Base-by-base conservation (phyloP, 2,888 invertebrate species). In the Lepidocyrtinus sp. region DNA sequence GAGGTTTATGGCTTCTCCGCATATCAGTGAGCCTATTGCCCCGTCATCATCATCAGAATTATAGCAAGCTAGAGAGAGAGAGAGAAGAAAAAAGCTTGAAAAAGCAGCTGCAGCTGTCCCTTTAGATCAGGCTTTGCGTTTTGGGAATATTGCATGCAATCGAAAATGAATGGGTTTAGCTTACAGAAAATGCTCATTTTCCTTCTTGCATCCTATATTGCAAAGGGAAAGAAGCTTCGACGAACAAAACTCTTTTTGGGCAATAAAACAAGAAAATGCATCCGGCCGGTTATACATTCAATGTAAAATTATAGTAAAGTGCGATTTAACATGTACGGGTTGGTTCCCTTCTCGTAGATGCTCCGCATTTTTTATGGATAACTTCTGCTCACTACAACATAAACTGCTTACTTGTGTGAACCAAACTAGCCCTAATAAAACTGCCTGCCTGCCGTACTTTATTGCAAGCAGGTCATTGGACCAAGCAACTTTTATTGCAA, bases 1-100 rank as follows among this genome's bases (percentile, higher is more conserved):
- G 72, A 76, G 75, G 76, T 76, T 81, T 81, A 81, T 76, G 81
- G 73, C 73, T 81, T 76, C 72, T 76, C 81, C 46, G 1, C 24
- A 69, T 81, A 63, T 69, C 69, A 50, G 19, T 15, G 21, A 55
- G 45, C 76, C 76, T 59, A 75, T 75, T 80, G 75, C 80, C 80
- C 80, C 80, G 80, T 79, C 79, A 79, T 72, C 78, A 72, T 55
- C 50, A 22, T 21, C 62, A 62, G 62, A 46, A 68, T 22, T 9
- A 68, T 68, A 68, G 67, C 67, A 50, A 46, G 62, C 21, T 2
- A 55, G 3, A 55, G 3, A n/a, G 19, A 55, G 3, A 55, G 55
- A 3, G 55, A 55, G 55, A 55, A n/a, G 21, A 62, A 55, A 55
- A 55, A 62, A 21, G 62, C 62, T 55, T 19, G 24, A 46, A 55